Base-by-base conservation (phyloP, 2,888 invertebrate genomes). In the Barypeithes pellucidus region DNA sequence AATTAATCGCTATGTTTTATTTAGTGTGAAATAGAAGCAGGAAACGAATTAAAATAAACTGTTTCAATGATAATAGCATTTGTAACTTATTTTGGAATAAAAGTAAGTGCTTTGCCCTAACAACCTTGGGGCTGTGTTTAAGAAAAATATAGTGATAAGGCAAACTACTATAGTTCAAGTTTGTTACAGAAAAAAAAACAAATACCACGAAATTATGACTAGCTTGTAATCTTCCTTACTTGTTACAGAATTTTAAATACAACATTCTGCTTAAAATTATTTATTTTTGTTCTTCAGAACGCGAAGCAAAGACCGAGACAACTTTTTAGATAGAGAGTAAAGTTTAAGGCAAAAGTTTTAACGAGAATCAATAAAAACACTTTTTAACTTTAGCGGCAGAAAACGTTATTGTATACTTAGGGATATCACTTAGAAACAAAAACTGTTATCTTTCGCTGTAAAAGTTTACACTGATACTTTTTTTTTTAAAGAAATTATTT, bases 351-450 rank as follows among this genome's bases (percentile, higher is more conserved):
- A 18, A 54, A 71, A 71, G 59, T 71, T 71, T 65, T 43, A 41
- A 41, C 47, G 33, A 52, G 52, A 61, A 71, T 71, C 71, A 71
- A 71, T 71, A 60, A 65, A 71, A 71, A 71, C 63, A 71, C 71
- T 71, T 71, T 69, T 65, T 65, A 71, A 71, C 65, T 71, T 71
- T 20, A 39, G 60, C 59, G 71, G 43, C 71, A 54, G 65, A 65
- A 63, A 57, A 63, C 62, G 52, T 70, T 63, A 63, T 70, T 70
- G 70, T 70, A 57, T 70, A 62, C 57, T 70, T 70, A 63, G 29
- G 70, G 63, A 62, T 63, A 70, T 70, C 70, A 57, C 63, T 63
- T 70, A 69, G 20, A 43, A 54, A 63, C 50, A 45, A 45, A 43
- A 43, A 45, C 36, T 52, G 60, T 61, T 68, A 68, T 60, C 68